phyloP scores from a whole-genome alignment of 2,888 invertebrate species.

The Brachypterus glaber region DNA sequence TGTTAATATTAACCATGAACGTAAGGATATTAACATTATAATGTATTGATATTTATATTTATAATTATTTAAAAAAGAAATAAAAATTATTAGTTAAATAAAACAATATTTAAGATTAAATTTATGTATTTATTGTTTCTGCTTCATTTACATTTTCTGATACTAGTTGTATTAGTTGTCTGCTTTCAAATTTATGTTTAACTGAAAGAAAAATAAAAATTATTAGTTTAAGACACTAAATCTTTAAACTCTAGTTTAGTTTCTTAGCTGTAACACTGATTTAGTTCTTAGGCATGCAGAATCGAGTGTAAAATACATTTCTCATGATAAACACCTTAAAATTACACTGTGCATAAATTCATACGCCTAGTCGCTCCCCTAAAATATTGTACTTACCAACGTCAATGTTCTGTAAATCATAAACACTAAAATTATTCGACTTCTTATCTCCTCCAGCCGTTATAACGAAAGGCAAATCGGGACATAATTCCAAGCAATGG shows the following conservation, averaged over 20 bases:
- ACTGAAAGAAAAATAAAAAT: conserved; percentile 36
- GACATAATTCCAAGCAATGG: conserved; percentile 64
- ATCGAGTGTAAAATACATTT: no score
- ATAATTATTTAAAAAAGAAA: no score
- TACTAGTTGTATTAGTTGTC: conserved; percentile 34
- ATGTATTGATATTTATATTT: no score
- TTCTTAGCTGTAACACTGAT: no score
- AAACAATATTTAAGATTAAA: no score
- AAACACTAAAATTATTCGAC: conserved; percentile 60
- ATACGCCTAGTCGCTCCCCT: not conserved
- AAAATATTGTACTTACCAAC: conserved; percentile 41
- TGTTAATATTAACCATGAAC: no score
- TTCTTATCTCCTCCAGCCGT: conserved; percentile 80
- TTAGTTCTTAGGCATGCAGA: no score
- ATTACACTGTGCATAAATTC: not conserved
- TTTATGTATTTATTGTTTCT: conserved; percentile 9
- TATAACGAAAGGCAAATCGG: conserved; percentile 73
- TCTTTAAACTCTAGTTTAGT: no score
- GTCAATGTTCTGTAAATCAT: conserved; percentile 51
- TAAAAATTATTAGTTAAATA: no score
- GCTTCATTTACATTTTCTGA: conserved; percentile 18
- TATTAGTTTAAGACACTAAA: conserved; percentile 20
- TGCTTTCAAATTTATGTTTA: conserved; percentile 42
- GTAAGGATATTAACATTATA: no score
- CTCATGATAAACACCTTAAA: no score